Evolutionary conservation across 2,888 invertebrate genomes (phyloP).

Genomic region (Theodoxus fluviatilis): DNA sequence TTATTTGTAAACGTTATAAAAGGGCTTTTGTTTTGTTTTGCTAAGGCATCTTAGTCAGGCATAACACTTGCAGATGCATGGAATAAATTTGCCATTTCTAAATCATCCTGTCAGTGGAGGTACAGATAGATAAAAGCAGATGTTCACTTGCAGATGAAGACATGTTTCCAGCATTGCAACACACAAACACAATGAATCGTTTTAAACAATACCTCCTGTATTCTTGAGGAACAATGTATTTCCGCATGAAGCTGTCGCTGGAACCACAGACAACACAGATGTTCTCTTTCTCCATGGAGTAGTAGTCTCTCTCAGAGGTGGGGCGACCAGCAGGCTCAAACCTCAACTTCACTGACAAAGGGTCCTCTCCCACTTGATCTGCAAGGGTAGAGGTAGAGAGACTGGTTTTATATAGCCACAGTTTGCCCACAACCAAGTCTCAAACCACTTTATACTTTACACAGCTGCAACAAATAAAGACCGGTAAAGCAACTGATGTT

Average conservation of each 20-base stretch:
- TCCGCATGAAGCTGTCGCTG: slow-evolving; percentile 75
- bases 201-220: slow-evolving; percentile 72
- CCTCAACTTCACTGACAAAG: slow-evolving; percentile 75
- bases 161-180: not conserved
- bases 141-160: slow-evolving; percentile 6
- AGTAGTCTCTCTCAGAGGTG: slow-evolving; percentile 73
- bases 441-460: no score
- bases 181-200: not conserved
- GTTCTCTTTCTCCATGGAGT: slow-evolving; percentile 77
- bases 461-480: no score
- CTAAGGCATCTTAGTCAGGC: no score
- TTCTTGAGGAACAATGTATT: slow-evolving; percentile 83
- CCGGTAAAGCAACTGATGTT: no score
- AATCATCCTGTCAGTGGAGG: no score
- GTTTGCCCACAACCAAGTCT: no score
- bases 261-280: slow-evolving; percentile 82
- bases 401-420: no score
- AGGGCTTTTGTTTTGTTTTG: no score
- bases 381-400: slow-evolving; percentile 48
- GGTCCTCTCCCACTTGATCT: slow-evolving; percentile 67
- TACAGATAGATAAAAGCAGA: no score
- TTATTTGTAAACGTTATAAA: no score
- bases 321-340: slow-evolving; percentile 82
- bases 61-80: no score
- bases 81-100: no score